phyloP scores from a whole-genome alignment of 2,888 invertebrate genomes.

The Maniola hyperantus region DNA sequence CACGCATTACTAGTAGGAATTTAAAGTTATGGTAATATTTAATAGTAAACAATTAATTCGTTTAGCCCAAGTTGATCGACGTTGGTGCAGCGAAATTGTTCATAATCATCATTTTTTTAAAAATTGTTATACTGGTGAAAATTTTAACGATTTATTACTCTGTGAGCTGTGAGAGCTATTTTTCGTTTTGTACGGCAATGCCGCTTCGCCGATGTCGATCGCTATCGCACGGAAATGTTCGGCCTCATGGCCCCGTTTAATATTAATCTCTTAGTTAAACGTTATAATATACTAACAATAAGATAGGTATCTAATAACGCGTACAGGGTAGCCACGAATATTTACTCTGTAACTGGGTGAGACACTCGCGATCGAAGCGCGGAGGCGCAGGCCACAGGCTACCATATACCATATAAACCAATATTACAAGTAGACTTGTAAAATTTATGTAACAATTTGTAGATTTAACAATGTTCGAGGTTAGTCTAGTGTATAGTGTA shows the following conservation, averaged over 20 bases:
- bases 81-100: slow-evolving; percentile 25
- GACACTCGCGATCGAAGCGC: slow-evolving; percentile 51
- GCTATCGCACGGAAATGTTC: slow-evolving; percentile 59
- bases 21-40: slow-evolving; percentile 45
- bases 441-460: slow-evolving; percentile 35
- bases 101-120: neutral
- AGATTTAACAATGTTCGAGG: slow-evolving; percentile 34
- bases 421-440: slow-evolving; percentile 24
- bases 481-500: slow-evolving; percentile 34
- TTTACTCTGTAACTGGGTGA: slow-evolving; percentile 76
- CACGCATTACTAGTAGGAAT: slow-evolving; percentile 67
- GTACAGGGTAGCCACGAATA: slow-evolving; percentile 81
- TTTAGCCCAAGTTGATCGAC: slow-evolving; percentile 35
- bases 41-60: slow-evolving; percentile 43
- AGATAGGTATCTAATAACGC: slow-evolving; percentile 75
- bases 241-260: slow-evolving; percentile 56
- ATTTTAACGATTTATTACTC: neutral
- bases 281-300: slow-evolving; percentile 68
- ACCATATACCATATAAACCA: slow-evolving; percentile 8
- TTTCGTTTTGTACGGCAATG: slow-evolving; percentile 11
- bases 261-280: slow-evolving; percentile 68
- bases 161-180: neutral
- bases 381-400: slow-evolving; percentile 27
- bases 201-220: slow-evolving; percentile 38
- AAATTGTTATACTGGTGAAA: neutral